These are phyloP conservation scores for Procambarus clarkii DNA, from an alignment of 1,140 invertebrate species.

Conservation along the genomic window DNA sequence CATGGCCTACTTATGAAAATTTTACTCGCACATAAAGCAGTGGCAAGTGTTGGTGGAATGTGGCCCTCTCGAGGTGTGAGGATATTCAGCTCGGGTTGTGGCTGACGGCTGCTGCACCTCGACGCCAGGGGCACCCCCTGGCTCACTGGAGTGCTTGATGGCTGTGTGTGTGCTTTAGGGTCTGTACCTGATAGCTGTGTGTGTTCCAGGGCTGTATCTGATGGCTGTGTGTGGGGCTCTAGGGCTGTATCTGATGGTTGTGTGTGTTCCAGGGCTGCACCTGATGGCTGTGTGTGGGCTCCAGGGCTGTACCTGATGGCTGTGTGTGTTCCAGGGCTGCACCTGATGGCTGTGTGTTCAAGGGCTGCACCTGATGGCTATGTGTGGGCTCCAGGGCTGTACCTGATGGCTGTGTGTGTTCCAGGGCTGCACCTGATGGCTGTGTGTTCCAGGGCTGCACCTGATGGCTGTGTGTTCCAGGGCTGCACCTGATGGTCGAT, in stretches of 20 bases:
- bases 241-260: background rate
- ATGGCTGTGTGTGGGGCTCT: background rate
- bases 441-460: background rate
- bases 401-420: background rate
- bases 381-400: background rate
- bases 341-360: background rate
- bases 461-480: background rate
- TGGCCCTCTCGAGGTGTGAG: constrained; percentile 37
- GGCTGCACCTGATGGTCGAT: background rate
- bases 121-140: too few species aligned
- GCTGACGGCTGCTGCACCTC: constrained; percentile 31
- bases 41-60: constrained; percentile 32
- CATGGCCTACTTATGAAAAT: constrained; percentile 47
- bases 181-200: constrained; percentile 23
- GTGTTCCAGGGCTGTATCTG: background rate
- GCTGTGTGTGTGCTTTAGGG: constrained; percentile 8
- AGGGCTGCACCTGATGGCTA: background rate
- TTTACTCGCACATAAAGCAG: constrained; percentile 46
- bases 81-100: constrained; percentile 23
- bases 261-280: background rate
- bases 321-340: background rate
- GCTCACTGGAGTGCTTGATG: constrained; percentile 32
- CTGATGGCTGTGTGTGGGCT: background rate
- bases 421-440: background rate
- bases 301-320: background rate